These are phyloP conservation scores for Sciaenops ocellatus DNA, from an alignment of 2,797 vertebrate genomes.

Conservation along the genomic window DNA sequence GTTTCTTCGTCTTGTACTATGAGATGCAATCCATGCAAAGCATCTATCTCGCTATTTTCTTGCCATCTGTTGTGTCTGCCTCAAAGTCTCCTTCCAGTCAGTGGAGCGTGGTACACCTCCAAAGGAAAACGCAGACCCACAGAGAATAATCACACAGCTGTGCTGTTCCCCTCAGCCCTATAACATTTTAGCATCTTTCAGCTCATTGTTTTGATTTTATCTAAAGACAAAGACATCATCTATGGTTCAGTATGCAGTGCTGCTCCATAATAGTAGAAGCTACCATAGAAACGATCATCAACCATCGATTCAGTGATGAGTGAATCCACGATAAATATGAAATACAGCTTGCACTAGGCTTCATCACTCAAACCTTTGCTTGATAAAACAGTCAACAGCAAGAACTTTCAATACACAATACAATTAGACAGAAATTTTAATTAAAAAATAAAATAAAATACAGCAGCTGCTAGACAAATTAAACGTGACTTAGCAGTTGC, in stretches of 20 bases:
- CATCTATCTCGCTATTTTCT: constrained; percentile 16
- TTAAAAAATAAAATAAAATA: not conserved
- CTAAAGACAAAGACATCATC: not conserved
- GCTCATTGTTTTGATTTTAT: not conserved
- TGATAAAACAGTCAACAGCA: not conserved
- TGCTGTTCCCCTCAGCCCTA: not conserved
- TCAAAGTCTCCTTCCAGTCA: constrained; percentile 18
- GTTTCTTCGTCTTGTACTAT: constrained; percentile 10
- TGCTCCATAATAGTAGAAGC: not conserved
- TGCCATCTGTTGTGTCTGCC: constrained; percentile 42
- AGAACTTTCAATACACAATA: too few species aligned
- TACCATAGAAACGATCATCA: not conserved
- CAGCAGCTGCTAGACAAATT: not conserved
- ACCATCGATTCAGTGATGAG: not conserved
- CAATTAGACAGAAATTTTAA: too few species aligned
- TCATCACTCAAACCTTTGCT: not conserved
- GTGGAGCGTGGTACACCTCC: not conserved
- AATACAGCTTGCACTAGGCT: not conserved
- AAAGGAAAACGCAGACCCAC: not conserved
- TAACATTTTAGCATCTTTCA: not conserved
- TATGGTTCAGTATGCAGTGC: not conserved
- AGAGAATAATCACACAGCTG: not conserved
- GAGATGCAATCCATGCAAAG: constrained; percentile 12
- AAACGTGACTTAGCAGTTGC: not conserved
- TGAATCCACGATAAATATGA: constrained; percentile 6